Conservation (phyloP, 2,113 vertebrate species). For the Sakesphorus luctuosus region DNA sequence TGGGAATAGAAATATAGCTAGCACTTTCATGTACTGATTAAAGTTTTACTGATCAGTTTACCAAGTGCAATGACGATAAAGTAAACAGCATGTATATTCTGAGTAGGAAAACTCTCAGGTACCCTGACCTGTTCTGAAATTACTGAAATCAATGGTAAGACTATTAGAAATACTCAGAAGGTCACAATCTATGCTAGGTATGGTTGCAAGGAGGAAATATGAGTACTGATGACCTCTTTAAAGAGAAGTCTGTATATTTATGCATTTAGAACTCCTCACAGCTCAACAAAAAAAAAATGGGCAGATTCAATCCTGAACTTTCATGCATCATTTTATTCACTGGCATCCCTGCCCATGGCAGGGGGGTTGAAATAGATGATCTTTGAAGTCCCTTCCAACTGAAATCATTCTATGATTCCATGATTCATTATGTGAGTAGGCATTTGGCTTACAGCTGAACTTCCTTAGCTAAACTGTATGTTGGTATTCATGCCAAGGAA, state of each 20-base stretch:
- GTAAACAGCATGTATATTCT: background rate
- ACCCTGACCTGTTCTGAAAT: background rate
- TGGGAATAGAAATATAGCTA: background rate
- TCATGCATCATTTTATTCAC: fast-evolving
- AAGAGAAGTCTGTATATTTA: background rate
- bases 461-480: background rate
- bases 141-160: background rate
- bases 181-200: fast-evolving
- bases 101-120: background rate
- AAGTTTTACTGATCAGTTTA: background rate
- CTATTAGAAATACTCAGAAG: background rate
- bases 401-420: background rate
- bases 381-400: background rate
- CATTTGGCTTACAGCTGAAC: fast-evolving
- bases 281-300: background rate
- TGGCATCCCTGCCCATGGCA: background rate
- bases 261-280: background rate
- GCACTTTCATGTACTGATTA: background rate
- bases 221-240: fast-evolving
- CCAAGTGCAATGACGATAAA: background rate
- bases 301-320: fast-evolving
- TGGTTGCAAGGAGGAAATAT: background rate
- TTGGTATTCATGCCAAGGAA: background rate
- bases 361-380: background rate
- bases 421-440: background rate